These are phyloP conservation scores for Poeciliopsis infans DNA, from an alignment of 2,797 vertebrate species.

Conservation along the genomic window DNA sequence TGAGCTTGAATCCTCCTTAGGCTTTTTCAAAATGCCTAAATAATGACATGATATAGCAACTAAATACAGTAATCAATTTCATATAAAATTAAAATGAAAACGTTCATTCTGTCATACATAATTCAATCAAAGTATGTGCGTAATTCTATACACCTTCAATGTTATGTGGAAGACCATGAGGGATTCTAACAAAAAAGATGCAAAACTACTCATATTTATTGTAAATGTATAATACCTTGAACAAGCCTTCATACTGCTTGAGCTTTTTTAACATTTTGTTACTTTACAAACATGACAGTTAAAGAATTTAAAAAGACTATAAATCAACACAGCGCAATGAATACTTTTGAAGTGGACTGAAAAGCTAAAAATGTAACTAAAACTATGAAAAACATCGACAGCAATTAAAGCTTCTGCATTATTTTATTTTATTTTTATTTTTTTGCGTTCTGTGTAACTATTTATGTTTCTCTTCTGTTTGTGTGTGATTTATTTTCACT, in stretches of 20 bases:
- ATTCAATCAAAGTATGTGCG: neutral
- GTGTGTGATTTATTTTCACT: neutral
- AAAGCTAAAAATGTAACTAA: neutral
- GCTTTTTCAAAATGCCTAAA: slow-evolving; percentile 76
- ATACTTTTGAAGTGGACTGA: neutral
- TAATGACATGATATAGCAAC: neutral
- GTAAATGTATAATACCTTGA: neutral
- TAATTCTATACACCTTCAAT: neutral
- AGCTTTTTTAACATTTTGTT: neutral
- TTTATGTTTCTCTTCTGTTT: neutral
- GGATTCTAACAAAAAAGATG: neutral
- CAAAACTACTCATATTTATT: neutral
- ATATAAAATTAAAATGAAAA: neutral
- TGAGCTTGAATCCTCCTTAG: slow-evolving; percentile 56
- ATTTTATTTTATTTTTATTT: neutral
- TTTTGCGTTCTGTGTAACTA: neutral
- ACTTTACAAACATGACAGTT: neutral
- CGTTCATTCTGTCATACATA: neutral
- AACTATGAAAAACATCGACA: too few relatives aligned
- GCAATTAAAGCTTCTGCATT: neutral
- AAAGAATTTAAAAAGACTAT: neutral
- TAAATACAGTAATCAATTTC: neutral
- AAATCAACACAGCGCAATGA: neutral
- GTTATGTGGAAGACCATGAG: slow-evolving; percentile 1
- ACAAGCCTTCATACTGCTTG: neutral